These are phyloP conservation scores for Noctilio leporinus DNA, from an alignment of 2,113 vertebrate genomes.

Conservation along the genomic window DNA sequence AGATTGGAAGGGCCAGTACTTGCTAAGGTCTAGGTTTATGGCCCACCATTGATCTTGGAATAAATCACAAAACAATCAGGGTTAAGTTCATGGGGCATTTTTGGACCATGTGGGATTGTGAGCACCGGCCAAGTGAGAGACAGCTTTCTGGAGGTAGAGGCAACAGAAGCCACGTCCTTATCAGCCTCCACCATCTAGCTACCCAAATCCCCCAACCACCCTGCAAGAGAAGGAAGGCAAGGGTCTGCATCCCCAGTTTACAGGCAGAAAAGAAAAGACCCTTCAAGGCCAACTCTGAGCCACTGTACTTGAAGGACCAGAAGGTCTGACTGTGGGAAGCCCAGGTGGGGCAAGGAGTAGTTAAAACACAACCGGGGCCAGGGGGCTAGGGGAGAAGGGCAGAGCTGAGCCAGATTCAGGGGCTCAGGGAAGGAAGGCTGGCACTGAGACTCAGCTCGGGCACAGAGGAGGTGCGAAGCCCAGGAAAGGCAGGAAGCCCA, in stretches of 20 bases:
- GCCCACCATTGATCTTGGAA: neutral
- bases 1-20: neutral
- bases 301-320: neutral
- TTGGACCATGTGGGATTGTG: neutral
- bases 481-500: neutral
- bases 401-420: neutral
- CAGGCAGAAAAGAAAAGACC: neutral
- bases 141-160: neutral
- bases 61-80: neutral
- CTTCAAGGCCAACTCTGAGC: neutral
- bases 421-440: neutral
- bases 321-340: neutral
- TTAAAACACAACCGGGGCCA: neutral
- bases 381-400: too few relatives aligned
- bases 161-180: neutral
- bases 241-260: neutral
- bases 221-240: neutral
- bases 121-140: neutral
- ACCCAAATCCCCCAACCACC: neutral
- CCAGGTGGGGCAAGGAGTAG: neutral
- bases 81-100: neutral
- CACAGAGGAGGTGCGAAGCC: neutral
- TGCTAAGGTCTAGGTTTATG: neutral
- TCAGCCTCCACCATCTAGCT: neutral
- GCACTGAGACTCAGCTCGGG: neutral